Percentiles rank a stretch among this genome's conserved stretches.
Conservation (phyloP, 2,797 vertebrate genomes). For the Trachops cirrhosus region DNA sequence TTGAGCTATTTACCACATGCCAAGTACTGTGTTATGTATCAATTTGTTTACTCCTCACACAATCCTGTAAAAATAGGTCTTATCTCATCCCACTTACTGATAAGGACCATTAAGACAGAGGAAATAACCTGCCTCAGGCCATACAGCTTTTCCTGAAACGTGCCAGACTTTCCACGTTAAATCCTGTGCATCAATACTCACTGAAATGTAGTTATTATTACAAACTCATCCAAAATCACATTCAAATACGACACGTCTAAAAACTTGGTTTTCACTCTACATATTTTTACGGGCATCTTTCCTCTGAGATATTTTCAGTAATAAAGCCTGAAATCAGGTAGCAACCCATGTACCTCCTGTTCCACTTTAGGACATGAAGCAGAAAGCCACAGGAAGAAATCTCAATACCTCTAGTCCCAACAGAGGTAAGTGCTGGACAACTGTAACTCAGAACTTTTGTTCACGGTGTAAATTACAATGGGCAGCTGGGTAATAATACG, state of each 20-base stretch:
- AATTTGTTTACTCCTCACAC: not conserved
- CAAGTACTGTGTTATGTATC: not conserved
- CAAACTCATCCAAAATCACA: constrained; percentile 36
- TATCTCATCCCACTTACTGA: not conserved
- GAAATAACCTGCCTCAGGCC: not conserved
- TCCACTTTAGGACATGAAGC: not conserved
- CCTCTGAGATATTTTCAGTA: not conserved
- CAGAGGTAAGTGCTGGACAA: not conserved
- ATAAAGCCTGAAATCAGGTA: constrained; percentile 36
- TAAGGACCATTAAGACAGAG: not conserved
- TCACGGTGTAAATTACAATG: not conserved
- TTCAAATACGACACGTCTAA: constrained; percentile 20
- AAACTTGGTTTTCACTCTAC: not conserved
- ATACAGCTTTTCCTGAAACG: not conserved
- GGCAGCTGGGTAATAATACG: not conserved
- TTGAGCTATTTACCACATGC: not conserved
- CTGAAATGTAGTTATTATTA: not conserved
- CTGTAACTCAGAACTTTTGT: not conserved
- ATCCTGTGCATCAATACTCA: not conserved
- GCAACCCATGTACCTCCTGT: not conserved
- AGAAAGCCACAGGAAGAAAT: not conserved
- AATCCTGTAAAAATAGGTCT: not conserved
- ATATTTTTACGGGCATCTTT: not conserved
- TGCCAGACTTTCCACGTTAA: not conserved
- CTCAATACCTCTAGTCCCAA: not conserved